phyloP scores from a whole-genome alignment of 1,140 invertebrate genomes.

The Atopsyche davidsoni region DNA sequence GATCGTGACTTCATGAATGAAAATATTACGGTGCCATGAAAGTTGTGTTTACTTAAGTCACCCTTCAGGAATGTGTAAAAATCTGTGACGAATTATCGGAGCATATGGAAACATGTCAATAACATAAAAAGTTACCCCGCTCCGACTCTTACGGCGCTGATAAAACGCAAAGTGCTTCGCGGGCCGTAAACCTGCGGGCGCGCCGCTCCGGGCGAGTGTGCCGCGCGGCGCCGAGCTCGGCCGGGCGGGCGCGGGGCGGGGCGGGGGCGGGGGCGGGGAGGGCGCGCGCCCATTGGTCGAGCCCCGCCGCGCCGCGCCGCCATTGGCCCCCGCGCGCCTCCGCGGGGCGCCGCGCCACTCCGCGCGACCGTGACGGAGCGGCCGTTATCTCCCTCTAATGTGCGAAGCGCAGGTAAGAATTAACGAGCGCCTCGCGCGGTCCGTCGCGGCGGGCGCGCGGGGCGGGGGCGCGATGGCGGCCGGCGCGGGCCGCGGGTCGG shows the following conservation, averaged over 20 bases:
- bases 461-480: slow-evolving; percentile 32
- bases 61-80: slow-evolving; percentile 11
- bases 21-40: too few relatives aligned
- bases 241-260: not conserved
- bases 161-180: slow-evolving; percentile 25
- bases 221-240: not conserved
- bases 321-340: slow-evolving; percentile 5
- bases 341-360: slow-evolving; percentile 40
- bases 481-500: slow-evolving; percentile 34
- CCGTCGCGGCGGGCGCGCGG: slow-evolving; percentile 10
- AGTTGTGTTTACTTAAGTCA: not conserved
- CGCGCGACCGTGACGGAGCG: slow-evolving; percentile 45
- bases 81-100: slow-evolving; percentile 15
- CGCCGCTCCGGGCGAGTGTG: not conserved
- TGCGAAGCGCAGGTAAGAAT: slow-evolving; percentile 44
- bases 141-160: slow-evolving; percentile 16
- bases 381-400: slow-evolving; percentile 49
- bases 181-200: slow-evolving; percentile 6
- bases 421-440: slow-evolving; percentile 41
- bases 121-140: slow-evolving; percentile 26
- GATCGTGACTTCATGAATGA: too few relatives aligned
- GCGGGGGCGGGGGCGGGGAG: not conserved
- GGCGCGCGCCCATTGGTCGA: slow-evolving; percentile 43
- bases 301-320: slow-evolving; percentile 34
- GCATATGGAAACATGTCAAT: slow-evolving; percentile 28